Evolutionary conservation across 2,888 invertebrate species (phyloP).

Genomic region (Deladenus siricidicola): DNA sequence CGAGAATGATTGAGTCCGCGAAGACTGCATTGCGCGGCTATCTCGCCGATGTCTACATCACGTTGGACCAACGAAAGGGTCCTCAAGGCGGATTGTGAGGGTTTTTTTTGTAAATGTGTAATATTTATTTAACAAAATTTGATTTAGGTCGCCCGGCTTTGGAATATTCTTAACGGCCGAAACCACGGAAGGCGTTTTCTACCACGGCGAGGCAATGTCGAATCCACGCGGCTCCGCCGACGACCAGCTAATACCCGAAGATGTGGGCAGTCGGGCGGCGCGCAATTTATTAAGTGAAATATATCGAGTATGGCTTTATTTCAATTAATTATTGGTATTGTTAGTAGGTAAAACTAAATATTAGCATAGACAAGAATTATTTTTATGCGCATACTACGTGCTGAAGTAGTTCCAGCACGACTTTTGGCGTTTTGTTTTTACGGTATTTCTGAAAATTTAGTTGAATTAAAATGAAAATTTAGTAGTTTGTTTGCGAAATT

Average conservation of each 20-base stretch:
- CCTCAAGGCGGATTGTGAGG: slow-evolving; percentile 70
- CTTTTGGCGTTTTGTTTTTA: too few relatives aligned
- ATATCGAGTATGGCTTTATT: slow-evolving; percentile 59
- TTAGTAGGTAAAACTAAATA: too few relatives aligned
- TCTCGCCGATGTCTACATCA: slow-evolving; percentile 87
- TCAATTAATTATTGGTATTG: too few relatives aligned
- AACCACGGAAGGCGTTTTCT: slow-evolving; percentile 68
- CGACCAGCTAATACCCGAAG: slow-evolving; percentile 73
- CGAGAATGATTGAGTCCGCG: slow-evolving; percentile 82
- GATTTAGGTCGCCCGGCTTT: slow-evolving; percentile 63
- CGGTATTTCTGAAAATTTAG: too few relatives aligned
- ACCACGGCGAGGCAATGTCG: slow-evolving; percentile 47
- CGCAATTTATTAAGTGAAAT: slow-evolving; percentile 78
- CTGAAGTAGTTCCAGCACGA: too few relatives aligned
- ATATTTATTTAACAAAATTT: not conserved
- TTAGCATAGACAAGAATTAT: too few relatives aligned
- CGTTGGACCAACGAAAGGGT: slow-evolving; percentile 82
- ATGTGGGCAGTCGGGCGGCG: slow-evolving; percentile 76
- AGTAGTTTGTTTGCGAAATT: too few relatives aligned
- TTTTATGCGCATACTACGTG: too few relatives aligned
- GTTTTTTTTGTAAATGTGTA: too few relatives aligned
- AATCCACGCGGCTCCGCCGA: slow-evolving; percentile 54
- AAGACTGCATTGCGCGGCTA: slow-evolving; percentile 82
- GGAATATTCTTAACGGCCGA: slow-evolving; percentile 83
- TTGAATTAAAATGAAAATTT: too few relatives aligned